Evolutionary conservation across 1,140 invertebrate species (phyloP).

Genomic region (Ips nitidus): DNA sequence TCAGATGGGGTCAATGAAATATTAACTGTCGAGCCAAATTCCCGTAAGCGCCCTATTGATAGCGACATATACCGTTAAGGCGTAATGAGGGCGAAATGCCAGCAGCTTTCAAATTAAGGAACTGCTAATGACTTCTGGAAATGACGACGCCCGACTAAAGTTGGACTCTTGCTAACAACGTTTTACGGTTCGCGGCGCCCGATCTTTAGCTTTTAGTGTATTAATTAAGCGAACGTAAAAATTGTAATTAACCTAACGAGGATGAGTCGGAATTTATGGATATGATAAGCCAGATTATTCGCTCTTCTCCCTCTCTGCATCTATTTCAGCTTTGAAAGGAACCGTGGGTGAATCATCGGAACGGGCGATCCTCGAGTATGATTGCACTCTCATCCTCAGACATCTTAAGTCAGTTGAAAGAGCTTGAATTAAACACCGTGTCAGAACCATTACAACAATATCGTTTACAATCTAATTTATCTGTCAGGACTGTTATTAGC

Average conservation of each 20-base stretch:
- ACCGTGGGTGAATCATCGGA: too few relatives aligned
- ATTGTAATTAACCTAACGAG: constrained; percentile 17
- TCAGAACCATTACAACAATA: constrained; percentile 12
- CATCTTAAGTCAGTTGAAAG: too few relatives aligned
- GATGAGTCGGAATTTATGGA: constrained; percentile 2
- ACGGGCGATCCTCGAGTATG: too few relatives aligned
- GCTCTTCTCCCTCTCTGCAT: too few relatives aligned
- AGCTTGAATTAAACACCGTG: constrained; percentile 8
- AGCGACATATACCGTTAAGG: constrained; percentile 14
- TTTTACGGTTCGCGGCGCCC: constrained; percentile 19
- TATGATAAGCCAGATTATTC: background rate
- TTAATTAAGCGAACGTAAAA: constrained; percentile 21
- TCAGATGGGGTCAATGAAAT: background rate
- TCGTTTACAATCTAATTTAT: constrained; percentile 22
- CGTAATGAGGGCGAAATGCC: constrained; percentile 23
- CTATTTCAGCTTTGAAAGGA: too few relatives aligned
- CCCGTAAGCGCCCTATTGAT: background rate
- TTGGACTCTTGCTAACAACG: constrained; percentile 20
- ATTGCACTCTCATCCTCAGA: too few relatives aligned
- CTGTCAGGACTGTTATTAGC: constrained; percentile 23
- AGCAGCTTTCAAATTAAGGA: constrained; percentile 29
- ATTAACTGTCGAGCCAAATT: background rate
- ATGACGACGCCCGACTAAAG: constrained; percentile 25
- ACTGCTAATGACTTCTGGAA: constrained; percentile 31
- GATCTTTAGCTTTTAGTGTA: constrained; percentile 21